Evolutionary conservation across 2,797 vertebrate species (phyloP).

Genomic region (Mormyrus proboscirostris): DNA sequence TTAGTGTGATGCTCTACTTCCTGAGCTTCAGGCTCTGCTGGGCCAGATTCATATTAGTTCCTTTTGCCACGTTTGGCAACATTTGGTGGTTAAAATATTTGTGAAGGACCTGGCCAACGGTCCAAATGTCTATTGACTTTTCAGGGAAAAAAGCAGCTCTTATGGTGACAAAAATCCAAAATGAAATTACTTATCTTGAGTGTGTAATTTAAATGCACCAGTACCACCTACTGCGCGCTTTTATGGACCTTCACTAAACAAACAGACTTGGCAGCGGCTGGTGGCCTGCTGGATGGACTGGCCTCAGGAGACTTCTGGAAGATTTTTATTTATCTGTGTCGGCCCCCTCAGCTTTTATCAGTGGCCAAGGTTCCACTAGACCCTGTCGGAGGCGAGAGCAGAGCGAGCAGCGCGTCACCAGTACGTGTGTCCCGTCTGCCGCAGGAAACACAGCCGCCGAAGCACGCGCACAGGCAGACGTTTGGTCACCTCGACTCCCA

Average conservation of each 20-base stretch:
- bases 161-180: neutral
- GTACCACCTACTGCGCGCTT: neutral
- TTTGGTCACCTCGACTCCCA: neutral
- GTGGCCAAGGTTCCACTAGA: conserved; percentile 16
- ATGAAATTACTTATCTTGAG: neutral
- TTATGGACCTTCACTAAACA: neutral
- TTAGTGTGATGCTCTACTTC: neutral
- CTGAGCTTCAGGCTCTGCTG: neutral
- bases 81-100: neutral
- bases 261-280: neutral
- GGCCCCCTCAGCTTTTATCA: neutral
- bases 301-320: neutral
- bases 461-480: neutral
- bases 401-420: neutral
- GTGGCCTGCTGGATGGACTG: neutral
- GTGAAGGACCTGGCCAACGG: neutral
- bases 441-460: neutral
- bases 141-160: neutral
- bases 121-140: neutral
- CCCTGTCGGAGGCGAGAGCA: neutral
- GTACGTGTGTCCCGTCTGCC: neutral
- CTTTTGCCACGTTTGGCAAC: neutral
- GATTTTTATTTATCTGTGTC: neutral
- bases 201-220: neutral
- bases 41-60: neutral